Evolutionary conservation across 2,113 vertebrate species (phyloP).

Genomic region (Gadus macrocephalus): DNA sequence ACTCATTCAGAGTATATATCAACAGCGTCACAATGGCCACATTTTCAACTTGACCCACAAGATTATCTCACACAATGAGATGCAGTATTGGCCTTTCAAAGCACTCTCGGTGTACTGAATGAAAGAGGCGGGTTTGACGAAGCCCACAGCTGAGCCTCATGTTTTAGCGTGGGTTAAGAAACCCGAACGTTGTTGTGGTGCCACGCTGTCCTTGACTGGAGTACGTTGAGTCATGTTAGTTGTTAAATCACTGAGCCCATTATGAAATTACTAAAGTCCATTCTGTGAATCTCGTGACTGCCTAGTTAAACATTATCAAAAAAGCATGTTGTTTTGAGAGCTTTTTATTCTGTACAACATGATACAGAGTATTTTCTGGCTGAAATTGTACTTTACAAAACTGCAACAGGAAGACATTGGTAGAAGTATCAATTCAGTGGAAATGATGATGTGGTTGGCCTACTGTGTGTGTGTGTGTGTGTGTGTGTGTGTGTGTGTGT

Average conservation of each 20-base stretch:
- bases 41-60: slow-evolving; percentile 53
- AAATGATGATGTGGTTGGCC: slow-evolving; percentile 49
- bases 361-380: background rate
- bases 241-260: slow-evolving; percentile 40
- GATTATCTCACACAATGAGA: slow-evolving; percentile 62
- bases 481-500: too few species aligned
- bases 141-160: slow-evolving; percentile 57
- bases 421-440: slow-evolving; percentile 44
- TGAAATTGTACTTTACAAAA: slow-evolving; percentile 49
- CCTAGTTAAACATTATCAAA: slow-evolving; percentile 22
- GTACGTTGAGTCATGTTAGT: slow-evolving; percentile 40
- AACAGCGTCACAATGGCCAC: slow-evolving; percentile 64
- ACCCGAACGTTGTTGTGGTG: slow-evolving; percentile 34
- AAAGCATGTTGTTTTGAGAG: background rate
- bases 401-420: slow-evolving; percentile 49
- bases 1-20: slow-evolving; percentile 65
- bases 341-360: too few species aligned
- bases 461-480: too few species aligned
- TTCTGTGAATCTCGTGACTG: slow-evolving; percentile 23
- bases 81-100: slow-evolving; percentile 59
- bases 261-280: slow-evolving; percentile 23
- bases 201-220: slow-evolving; percentile 42
- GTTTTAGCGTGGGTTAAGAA: slow-evolving; percentile 38
- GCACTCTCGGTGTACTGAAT: slow-evolving; percentile 55
- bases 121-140: slow-evolving; percentile 50